Conservation (phyloP, 2,113 vertebrate genomes). For the Morone saxatilis region DNA sequence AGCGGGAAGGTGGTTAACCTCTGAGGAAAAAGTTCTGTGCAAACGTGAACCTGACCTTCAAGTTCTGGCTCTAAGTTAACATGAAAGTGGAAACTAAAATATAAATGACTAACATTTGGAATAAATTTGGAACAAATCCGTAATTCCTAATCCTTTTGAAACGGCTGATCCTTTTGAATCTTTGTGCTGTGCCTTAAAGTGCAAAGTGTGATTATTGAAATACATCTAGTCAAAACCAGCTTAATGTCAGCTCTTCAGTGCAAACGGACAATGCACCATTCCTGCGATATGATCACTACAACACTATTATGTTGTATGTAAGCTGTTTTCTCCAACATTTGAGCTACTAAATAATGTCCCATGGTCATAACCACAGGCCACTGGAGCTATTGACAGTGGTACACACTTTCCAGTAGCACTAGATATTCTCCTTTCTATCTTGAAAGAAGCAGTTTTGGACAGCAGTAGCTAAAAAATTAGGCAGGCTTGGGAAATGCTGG, state of each 20-base stretch:
- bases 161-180: neutral
- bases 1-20: slow-evolving; percentile 54
- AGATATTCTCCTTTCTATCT: neutral
- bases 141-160: slow-evolving; percentile 26
- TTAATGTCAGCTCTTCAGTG: slow-evolving; percentile 21
- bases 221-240: neutral
- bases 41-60: slow-evolving; percentile 46
- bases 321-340: slow-evolving; percentile 6
- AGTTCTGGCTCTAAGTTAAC: slow-evolving; percentile 13
- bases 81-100: slow-evolving; percentile 31
- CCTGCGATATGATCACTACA: neutral
- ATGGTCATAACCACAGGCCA: neutral
- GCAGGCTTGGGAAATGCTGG: neutral
- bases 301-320: neutral
- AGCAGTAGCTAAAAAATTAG: neutral
- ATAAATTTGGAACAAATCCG: slow-evolving; percentile 7
- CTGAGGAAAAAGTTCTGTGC: slow-evolving; percentile 29
- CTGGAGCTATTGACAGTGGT: neutral
- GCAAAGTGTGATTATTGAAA: slow-evolving; percentile 2
- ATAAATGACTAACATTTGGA: slow-evolving; percentile 8
- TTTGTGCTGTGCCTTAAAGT: neutral
- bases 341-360: neutral
- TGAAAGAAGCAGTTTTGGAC: neutral
- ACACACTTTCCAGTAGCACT: neutral
- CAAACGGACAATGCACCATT: neutral